Conservation (phyloP, 2,888 invertebrate genomes). For the Melikaiella ostensackeni region DNA sequence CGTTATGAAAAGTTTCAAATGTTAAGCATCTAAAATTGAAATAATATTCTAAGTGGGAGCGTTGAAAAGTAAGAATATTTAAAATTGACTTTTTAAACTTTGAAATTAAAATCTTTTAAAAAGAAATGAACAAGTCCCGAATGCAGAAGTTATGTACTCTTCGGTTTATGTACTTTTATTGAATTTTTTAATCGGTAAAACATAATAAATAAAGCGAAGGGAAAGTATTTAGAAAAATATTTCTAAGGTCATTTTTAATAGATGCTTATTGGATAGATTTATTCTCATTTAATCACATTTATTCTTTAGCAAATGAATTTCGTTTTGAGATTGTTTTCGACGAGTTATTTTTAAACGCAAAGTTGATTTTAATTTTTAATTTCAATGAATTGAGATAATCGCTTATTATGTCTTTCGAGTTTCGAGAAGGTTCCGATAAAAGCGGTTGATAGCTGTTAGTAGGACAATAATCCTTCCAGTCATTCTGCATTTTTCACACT, state of each 20-base stretch:
- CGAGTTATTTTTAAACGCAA: background rate
- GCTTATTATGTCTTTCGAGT: constrained; percentile 41
- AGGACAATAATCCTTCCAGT: constrained; percentile 43
- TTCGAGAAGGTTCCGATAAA: constrained; percentile 43
- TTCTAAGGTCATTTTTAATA: background rate
- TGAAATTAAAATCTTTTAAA: no score
- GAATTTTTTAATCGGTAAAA: background rate
- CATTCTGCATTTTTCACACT: constrained; percentile 46
- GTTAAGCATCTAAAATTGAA: no score
- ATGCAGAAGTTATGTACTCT: background rate
- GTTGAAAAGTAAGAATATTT: no score
- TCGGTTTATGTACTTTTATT: background rate
- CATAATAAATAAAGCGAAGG: background rate
- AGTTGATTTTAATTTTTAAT: background rate
- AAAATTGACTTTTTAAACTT: no score
- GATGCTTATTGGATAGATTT: background rate
- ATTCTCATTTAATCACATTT: constrained; percentile 1
- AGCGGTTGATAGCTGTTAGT: constrained; percentile 35
- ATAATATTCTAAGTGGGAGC: no score
- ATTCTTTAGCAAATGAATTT: background rate
- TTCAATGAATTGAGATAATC: constrained; percentile 42
- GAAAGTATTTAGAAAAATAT: background rate
- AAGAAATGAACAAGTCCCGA: background rate
- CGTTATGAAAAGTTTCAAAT: no score
- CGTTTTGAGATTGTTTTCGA: background rate